These are phyloP conservation scores for Tetramorium bicarinatum DNA, from an alignment of 2,888 invertebrate species.

Conservation along the genomic window DNA sequence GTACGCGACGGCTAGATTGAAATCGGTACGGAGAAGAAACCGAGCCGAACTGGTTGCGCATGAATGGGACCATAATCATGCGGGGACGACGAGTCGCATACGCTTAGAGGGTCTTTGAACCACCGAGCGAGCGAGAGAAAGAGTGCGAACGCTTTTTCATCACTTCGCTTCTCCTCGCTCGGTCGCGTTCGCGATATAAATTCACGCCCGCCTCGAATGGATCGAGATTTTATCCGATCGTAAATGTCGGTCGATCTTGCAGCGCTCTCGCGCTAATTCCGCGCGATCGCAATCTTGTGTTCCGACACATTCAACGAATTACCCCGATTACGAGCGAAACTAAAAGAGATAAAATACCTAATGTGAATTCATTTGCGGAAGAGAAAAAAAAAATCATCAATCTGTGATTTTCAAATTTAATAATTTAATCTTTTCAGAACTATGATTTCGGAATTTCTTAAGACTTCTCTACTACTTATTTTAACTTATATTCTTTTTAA, in stretches of 20 bases:
- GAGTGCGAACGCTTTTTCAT: constrained; percentile 22
- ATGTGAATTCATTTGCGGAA: background rate
- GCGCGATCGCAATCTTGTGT: constrained; percentile 9
- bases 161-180: background rate
- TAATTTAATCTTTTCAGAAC: background rate
- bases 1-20: constrained; percentile 52
- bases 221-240: constrained; percentile 50
- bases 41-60: constrained; percentile 65
- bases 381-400: background rate
- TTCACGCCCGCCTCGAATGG: constrained; percentile 16
- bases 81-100: constrained; percentile 64
- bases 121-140: background rate
- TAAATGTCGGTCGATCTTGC: constrained; percentile 31
- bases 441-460: background rate
- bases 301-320: background rate
- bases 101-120: constrained; percentile 67
- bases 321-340: constrained; percentile 5
- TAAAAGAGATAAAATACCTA: background rate
- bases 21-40: constrained; percentile 63
- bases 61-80: constrained; percentile 67
- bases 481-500: background rate
- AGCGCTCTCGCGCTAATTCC: constrained; percentile 24
- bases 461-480: background rate
- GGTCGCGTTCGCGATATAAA: constrained; percentile 30
- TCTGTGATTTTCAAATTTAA: background rate